phyloP scores from a whole-genome alignment of 1,140 invertebrate species.

The Leptinotarsa texana region DNA sequence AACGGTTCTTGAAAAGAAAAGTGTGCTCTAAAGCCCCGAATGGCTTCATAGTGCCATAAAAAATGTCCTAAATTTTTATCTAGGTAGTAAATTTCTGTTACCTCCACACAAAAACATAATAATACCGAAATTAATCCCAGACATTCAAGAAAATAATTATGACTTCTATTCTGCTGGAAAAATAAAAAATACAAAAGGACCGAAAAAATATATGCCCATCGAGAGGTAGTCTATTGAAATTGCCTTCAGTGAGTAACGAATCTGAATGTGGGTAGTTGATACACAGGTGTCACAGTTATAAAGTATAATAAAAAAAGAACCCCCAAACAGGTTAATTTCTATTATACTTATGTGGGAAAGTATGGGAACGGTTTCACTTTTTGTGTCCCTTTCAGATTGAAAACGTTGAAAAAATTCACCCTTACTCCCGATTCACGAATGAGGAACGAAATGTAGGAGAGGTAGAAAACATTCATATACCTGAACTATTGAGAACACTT shows the following conservation, averaged over 20 bases:
- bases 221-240: conserved; percentile 21
- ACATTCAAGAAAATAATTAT: conserved; percentile 22
- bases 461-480: neutral
- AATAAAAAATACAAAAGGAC: conserved; percentile 26
- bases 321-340: conserved; percentile 49
- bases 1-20: conserved; percentile 14
- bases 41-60: conserved; percentile 1
- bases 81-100: conserved; percentile 19
- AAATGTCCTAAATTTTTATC: conserved; percentile 10
- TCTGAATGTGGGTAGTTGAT: conserved; percentile 24
- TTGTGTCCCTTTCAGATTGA: conserved; percentile 34
- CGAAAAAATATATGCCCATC: conserved; percentile 23
- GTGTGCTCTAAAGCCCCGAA: conserved; percentile 6
- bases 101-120: conserved; percentile 20
- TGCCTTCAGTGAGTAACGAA: conserved; percentile 20
- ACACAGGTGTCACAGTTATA: conserved; percentile 40
- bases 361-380: conserved; percentile 35
- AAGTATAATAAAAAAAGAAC: conserved; percentile 34
- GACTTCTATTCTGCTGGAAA: conserved; percentile 1
- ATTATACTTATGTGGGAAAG: conserved; percentile 51
- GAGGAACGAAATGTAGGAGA: conserved; percentile 8
- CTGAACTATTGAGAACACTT: too few relatives aligned
- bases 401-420: conserved; percentile 35
- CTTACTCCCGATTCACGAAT: neutral
- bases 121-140: conserved; percentile 22